Conservation (phyloP, 92 coral and sea anemone genomes). For the Phenganax subtilis region DNA sequence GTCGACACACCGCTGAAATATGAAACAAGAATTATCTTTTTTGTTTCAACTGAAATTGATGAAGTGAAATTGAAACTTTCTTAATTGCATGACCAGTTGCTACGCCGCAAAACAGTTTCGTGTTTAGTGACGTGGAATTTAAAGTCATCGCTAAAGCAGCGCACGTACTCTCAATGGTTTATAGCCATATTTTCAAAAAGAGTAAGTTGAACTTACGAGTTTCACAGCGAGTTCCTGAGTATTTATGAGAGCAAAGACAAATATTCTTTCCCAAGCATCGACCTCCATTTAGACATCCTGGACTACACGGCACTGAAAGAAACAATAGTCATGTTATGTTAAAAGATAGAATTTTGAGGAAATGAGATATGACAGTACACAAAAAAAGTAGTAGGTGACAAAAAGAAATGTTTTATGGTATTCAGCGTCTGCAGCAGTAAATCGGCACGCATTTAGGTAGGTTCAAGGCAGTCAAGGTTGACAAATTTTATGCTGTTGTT, state of each 20-base stretch:
- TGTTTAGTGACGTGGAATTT: neutral
- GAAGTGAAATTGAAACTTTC: too few species aligned
- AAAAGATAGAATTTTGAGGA: neutral
- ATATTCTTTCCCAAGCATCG: conserved; percentile 56
- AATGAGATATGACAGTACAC: neutral
- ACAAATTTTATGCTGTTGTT: too few species aligned
- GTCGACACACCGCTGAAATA: conserved; percentile 73
- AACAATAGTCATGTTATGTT: neutral
- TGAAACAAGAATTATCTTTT: neutral
- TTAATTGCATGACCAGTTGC: too few species aligned
- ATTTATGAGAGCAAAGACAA: conserved; percentile 75
- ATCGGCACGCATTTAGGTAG: too few species aligned
- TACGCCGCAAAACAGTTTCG: too few species aligned
- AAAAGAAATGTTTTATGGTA: too few species aligned
- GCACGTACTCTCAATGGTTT: neutral
- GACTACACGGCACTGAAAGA: conserved; percentile 62
- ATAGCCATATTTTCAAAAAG: neutral
- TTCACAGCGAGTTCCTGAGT: conserved; percentile 72
- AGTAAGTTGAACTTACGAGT: conserved; percentile 52
- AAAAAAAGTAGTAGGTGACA: too few species aligned
- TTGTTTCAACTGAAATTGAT: neutral
- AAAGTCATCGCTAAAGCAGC: neutral
- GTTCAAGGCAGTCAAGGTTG: too few species aligned
- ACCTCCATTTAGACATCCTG: conserved; percentile 83
- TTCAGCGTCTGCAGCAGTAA: too few species aligned